A percentile compares a stretch with the other conserved stretches of the same genome.
These are phyloP conservation scores for Trididemnum clinides DNA, from an alignment of 23 tunicate species.

Conservation along the genomic window DNA sequence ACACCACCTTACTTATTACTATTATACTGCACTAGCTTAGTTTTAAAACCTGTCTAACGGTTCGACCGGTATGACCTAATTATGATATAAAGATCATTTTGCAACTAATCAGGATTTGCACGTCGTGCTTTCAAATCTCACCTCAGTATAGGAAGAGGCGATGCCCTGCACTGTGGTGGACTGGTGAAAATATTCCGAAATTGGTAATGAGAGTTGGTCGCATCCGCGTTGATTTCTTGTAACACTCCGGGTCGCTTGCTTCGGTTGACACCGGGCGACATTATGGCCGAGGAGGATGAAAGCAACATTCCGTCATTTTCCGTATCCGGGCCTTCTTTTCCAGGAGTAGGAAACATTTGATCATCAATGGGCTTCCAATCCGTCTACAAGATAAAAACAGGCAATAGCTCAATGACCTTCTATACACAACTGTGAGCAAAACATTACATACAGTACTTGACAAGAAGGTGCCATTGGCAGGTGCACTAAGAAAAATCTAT, in stretches of 20 bases:
- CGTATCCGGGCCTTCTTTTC: slow-evolving; percentile 50
- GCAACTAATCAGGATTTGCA: too few species aligned
- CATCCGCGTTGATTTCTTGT: slow-evolving; percentile 41
- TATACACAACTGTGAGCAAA: too few species aligned
- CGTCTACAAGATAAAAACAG: not conserved
- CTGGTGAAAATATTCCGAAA: slow-evolving; percentile 56
- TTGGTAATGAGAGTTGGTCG: slow-evolving; percentile 32
- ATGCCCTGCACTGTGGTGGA: slow-evolving; percentile 8
- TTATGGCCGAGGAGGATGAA: not conserved
- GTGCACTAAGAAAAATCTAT: not conserved
- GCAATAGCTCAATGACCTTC: too few species aligned
- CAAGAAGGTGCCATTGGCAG: not conserved
- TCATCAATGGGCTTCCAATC: slow-evolving; percentile 56
- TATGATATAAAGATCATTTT: too few species aligned
- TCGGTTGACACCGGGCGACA: slow-evolving; percentile 24
- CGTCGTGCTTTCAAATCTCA: too few species aligned
- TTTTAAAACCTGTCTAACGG: too few species aligned
- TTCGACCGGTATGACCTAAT: too few species aligned
- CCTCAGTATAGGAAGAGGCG: slow-evolving; percentile 57
- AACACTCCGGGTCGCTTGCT: slow-evolving; percentile 42
- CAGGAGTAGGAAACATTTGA: slow-evolving; percentile 69
- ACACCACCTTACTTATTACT: too few species aligned
- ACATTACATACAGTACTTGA: not conserved
- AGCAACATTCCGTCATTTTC: slow-evolving; percentile 32
- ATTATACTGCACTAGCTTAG: too few species aligned